These are phyloP conservation scores for Oligia latruncula DNA, from an alignment of 2,888 invertebrate genomes.

Conservation along the genomic window DNA sequence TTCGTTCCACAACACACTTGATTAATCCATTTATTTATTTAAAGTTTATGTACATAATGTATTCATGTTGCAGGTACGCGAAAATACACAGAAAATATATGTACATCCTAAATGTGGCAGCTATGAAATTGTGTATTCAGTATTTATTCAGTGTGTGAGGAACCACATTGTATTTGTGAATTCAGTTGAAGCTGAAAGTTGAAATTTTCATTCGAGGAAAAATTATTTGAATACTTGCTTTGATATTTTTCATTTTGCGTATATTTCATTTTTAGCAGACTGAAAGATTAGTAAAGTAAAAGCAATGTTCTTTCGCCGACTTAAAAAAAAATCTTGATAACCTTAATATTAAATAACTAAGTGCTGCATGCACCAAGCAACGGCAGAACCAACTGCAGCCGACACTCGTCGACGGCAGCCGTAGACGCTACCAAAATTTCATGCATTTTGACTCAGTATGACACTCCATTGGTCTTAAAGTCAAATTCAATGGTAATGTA, in stretches of 20 bases:
- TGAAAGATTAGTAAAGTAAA: neutral
- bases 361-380: neutral
- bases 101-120: slow-evolving; percentile 49
- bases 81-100: slow-evolving; percentile 40
- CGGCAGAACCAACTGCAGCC: neutral
- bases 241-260: slow-evolving; percentile 15
- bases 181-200: slow-evolving; percentile 42
- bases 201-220: slow-evolving; percentile 32
- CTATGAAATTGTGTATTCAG: slow-evolving; percentile 49
- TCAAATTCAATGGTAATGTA: no score
- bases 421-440: neutral
- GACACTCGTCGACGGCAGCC: neutral
- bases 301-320: neutral
- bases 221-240: slow-evolving; percentile 16
- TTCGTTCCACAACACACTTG: neutral
- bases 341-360: neutral
- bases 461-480: no score
- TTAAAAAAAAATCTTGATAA: neutral
- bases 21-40: slow-evolving; percentile 21
- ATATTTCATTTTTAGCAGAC: neutral
- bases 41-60: slow-evolving; percentile 16
- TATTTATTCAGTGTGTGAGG: slow-evolving; percentile 35
- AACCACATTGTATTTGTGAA: slow-evolving; percentile 49
- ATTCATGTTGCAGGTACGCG: slow-evolving; percentile 17
- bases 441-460: neutral